phyloP scores from a whole-genome alignment of 2,888 invertebrate genomes.

The Drepana falcataria region DNA sequence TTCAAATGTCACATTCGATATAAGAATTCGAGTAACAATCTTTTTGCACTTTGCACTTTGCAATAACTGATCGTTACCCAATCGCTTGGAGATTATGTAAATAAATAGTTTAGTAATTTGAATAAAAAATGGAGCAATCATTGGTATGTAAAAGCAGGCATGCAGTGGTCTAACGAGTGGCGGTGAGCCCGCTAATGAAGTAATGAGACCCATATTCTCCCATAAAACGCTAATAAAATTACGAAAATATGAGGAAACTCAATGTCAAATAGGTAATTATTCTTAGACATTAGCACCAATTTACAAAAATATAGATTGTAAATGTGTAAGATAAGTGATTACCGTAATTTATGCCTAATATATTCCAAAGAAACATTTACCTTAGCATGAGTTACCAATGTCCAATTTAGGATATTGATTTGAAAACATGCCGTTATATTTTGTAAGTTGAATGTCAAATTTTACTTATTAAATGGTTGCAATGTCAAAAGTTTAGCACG shows the following conservation, averaged over 20 bases:
- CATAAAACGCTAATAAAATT: constrained; percentile 5
- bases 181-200: not conserved
- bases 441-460: too few relatives aligned
- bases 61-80: constrained; percentile 22
- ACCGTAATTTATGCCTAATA: not conserved
- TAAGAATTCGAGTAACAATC: not conserved
- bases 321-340: not conserved
- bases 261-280: not conserved
- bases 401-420: too few relatives aligned
- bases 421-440: too few relatives aligned
- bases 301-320: not conserved
- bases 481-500: too few relatives aligned
- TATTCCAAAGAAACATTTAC: not conserved
- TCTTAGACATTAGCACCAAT: not conserved
- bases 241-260: constrained; percentile 2
- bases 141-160: constrained; percentile 16
- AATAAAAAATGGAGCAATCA: constrained; percentile 28
- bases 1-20: constrained; percentile 2
- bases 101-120: constrained; percentile 31
- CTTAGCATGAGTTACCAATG: too few relatives aligned
- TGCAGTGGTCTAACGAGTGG: not conserved
- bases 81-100: constrained; percentile 25
- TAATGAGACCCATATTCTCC: constrained; percentile 4
- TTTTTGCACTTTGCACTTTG: not conserved
- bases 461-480: too few relatives aligned